phyloP scores from a whole-genome alignment of 1,140 invertebrate genomes.

The Asbolus verrucosus region DNA sequence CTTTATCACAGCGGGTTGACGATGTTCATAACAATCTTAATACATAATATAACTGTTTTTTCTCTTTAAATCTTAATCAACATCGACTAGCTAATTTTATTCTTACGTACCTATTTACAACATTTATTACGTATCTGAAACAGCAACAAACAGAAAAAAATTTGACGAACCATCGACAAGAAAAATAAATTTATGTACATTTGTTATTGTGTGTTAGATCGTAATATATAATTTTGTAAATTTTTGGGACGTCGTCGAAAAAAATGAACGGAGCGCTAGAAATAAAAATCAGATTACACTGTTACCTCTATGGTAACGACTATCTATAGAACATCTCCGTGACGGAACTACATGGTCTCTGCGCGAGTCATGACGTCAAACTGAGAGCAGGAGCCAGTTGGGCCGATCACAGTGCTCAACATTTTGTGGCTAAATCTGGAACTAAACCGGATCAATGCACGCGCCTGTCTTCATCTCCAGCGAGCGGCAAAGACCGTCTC shows the following conservation, averaged over 20 bases:
- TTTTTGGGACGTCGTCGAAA: not conserved
- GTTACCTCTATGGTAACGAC: conserved; percentile 44
- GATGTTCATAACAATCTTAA: conserved; percentile 34
- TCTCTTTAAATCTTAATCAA: not conserved
- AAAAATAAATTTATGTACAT: not conserved
- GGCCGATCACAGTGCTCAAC: conserved; percentile 25
- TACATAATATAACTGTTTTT: too few species aligned
- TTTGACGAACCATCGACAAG: too few species aligned
- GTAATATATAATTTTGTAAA: not conserved
- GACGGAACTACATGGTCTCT: conserved; percentile 48
- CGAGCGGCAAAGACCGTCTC: conserved; percentile 46
- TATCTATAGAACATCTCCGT: conserved; percentile 41
- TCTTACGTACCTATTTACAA: conserved; percentile 6
- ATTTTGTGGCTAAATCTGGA: conserved; percentile 48
- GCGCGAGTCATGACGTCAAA: conserved; percentile 59
- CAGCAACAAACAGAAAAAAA: too few species aligned
- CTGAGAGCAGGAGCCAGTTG: conserved; percentile 52
- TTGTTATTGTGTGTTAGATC: not conserved
- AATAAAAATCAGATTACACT: conserved; percentile 20
- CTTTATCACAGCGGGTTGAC: conserved; percentile 59
- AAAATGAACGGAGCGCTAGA: conserved; percentile 5
- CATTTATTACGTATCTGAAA: too few species aligned
- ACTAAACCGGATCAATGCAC: conserved; percentile 57
- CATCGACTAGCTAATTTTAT: not conserved
- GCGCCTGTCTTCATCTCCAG: conserved; percentile 37